Evolutionary conservation across 2,113 vertebrate genomes (phyloP).

Genomic region (Prunella fulvescens): DNA sequence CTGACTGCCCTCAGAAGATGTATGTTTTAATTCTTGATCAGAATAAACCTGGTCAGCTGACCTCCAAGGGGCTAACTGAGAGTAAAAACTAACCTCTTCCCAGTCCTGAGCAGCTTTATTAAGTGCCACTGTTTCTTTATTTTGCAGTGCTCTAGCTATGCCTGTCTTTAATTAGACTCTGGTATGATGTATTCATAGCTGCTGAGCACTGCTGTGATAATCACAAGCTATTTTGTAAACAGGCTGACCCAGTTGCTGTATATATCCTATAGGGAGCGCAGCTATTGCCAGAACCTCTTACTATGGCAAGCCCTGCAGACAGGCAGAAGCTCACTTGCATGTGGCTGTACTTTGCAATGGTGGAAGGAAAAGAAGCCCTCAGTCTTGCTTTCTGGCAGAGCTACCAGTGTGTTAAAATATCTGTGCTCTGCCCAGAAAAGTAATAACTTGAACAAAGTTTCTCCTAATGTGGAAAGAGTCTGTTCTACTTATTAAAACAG

Average conservation of each 20-base stretch:
- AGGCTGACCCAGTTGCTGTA: not conserved
- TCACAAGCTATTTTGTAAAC: not conserved
- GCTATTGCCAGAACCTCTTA: not conserved
- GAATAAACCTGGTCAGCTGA: not conserved
- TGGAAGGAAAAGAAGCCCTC: not conserved
- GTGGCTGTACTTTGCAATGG: not conserved
- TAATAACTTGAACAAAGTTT: not conserved
- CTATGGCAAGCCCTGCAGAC: not conserved
- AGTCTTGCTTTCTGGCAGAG: not conserved
- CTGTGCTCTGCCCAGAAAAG: not conserved
- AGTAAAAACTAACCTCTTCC: not conserved
- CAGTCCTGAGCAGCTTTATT: not conserved
- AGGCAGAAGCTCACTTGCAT: not conserved
- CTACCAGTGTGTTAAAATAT: not conserved
- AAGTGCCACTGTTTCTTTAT: not conserved
- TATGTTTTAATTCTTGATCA: not conserved
- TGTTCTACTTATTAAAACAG: not conserved
- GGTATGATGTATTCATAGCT: not conserved
- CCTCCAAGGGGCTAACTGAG: not conserved
- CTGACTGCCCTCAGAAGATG: not conserved
- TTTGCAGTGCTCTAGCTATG: not conserved
- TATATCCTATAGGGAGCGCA: not conserved
- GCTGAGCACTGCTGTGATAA: not conserved
- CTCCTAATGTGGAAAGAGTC: not conserved
- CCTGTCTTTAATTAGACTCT: not conserved